Evolutionary conservation across 2,888 invertebrate genomes (phyloP).

Genomic region (Orthonevra nobilis): DNA sequence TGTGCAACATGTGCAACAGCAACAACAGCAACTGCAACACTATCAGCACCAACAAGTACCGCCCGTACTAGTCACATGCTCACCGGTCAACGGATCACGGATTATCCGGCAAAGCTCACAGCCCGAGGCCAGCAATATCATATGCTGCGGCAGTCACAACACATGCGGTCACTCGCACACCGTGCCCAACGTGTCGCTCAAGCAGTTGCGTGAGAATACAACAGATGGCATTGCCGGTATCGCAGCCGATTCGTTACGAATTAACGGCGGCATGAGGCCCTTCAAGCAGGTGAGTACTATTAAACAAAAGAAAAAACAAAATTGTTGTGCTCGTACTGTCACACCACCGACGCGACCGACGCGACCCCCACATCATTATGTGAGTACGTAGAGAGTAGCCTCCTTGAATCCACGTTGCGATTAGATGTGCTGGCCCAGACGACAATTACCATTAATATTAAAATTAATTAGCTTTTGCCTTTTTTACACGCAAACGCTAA

Average conservation of each 20-base stretch:
- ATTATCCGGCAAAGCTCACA: conserved; percentile 87
- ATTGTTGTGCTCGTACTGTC: no score
- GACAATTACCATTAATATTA: conserved; percentile 67
- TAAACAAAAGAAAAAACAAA: no score
- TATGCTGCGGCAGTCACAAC: conserved; percentile 83
- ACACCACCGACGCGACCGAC: conserved; percentile 41
- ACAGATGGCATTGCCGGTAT: conserved; percentile 95
- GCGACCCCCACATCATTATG: conserved; percentile 55
- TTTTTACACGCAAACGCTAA: conserved; percentile 54
- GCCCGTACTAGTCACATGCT: conserved; percentile 87
- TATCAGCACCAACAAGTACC: conserved; percentile 80
- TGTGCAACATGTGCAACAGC: conserved; percentile 72
- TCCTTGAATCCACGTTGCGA: conserved; percentile 61
- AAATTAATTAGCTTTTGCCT: conserved; percentile 56
- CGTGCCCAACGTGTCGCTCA: conserved; percentile 91
- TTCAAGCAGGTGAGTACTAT: conserved; percentile 96
- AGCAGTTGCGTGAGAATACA: conserved; percentile 89
- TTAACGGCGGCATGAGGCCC: conserved; percentile 97
- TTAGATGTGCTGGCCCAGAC: conserved; percentile 68
- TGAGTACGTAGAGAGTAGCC: conserved; percentile 54
- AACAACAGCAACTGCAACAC: conserved; percentile 72
- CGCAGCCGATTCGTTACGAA: conserved; percentile 95
- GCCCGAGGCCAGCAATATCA: conserved; percentile 79
- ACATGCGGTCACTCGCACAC: conserved; percentile 84
- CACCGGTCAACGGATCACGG: conserved; percentile 84